Percentiles rank a stretch among this genome's conserved stretches.
phyloP scores from a whole-genome alignment of 2,888 invertebrate genomes.

The Nomada goodeniana region DNA sequence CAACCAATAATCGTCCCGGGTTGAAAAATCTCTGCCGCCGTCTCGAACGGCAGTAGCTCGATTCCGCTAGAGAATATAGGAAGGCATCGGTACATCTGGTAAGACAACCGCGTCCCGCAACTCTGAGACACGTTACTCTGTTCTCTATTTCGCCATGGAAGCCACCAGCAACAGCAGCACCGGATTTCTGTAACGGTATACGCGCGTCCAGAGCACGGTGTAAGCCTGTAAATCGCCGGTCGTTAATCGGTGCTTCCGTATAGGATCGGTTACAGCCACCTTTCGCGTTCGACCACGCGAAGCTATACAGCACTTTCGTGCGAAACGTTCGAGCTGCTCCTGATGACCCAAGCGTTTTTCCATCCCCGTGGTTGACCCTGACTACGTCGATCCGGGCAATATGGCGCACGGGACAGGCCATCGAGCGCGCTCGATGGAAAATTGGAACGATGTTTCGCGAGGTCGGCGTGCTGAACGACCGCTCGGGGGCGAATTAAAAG shows the following conservation, averaged over 20 bases:
- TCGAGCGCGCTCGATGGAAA: slow-evolving; percentile 9
- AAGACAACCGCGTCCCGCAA: neutral
- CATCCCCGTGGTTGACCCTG: neutral
- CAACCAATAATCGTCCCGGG: neutral
- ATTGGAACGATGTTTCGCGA: slow-evolving; percentile 28
- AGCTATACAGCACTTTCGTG: neutral
- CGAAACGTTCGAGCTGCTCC: neutral
- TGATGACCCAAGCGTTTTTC: neutral
- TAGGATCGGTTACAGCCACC: slow-evolving; percentile 5
- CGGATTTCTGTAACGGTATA: slow-evolving; percentile 38
- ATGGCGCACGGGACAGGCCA: neutral
- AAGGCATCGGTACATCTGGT: slow-evolving; percentile 3
- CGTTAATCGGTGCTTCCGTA: slow-evolving; percentile 29
- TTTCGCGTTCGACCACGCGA: slow-evolving; percentile 22
- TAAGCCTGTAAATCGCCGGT: slow-evolving; percentile 24
- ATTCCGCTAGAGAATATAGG: slow-evolving; percentile 8
- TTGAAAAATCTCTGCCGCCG: neutral
- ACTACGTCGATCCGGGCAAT: neutral
- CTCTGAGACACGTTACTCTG: neutral
- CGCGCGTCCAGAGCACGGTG: slow-evolving; percentile 12
- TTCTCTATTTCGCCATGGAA: neutral
- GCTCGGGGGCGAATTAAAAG: slow-evolving; percentile 24
- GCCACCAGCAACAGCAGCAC: neutral
- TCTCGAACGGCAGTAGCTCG: neutral
- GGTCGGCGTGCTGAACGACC: slow-evolving; percentile 20